phyloP scores from a whole-genome alignment of 2,113 vertebrate species.

The Sceloporus tristichus region DNA sequence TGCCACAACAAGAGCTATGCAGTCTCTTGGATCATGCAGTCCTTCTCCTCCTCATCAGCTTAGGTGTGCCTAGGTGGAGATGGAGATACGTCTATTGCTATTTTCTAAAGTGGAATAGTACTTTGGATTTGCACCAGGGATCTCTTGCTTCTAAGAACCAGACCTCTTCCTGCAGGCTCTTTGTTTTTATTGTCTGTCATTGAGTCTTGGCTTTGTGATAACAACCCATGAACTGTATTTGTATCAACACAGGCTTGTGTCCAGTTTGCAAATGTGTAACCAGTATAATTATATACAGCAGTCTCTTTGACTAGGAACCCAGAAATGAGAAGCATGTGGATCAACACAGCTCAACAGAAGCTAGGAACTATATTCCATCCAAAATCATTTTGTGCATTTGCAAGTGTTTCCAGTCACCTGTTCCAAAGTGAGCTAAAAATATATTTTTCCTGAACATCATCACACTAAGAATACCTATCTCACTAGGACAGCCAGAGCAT shows the following conservation, averaged over 20 bases:
- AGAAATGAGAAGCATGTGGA: not conserved
- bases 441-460: constrained; percentile 35
- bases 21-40: no score
- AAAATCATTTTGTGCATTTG: constrained; percentile 30
- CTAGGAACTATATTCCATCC: constrained; percentile 41
- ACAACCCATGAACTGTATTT: not conserved
- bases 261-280: not conserved
- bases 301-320: not conserved
- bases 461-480: not conserved
- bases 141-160: no score
- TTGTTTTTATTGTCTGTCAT: no score
- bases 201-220: not conserved
- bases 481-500: not conserved
- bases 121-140: no score
- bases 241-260: not conserved
- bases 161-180: no score
- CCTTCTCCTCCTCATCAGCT: no score
- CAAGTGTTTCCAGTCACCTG: constrained; percentile 57
- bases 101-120: no score
- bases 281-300: not conserved
- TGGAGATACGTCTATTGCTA: no score
- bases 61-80: no score
- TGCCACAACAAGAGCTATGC: no score
- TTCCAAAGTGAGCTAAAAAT: constrained; percentile 59
- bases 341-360: constrained; percentile 40